Conservation (phyloP, 2,888 invertebrate genomes). For the Luperina nickerlii region DNA sequence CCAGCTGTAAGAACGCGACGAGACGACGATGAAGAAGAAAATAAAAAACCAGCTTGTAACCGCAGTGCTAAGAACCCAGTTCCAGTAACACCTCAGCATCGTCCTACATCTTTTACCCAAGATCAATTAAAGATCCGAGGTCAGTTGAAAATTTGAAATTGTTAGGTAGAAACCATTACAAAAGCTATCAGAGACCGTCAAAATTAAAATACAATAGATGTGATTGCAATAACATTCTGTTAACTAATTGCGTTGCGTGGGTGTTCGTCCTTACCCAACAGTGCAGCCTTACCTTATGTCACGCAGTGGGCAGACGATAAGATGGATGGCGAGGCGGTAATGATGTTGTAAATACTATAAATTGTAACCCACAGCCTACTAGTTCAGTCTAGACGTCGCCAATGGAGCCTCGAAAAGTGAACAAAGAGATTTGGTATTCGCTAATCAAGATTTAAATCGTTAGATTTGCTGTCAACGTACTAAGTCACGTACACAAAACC, state of each 20-base stretch:
- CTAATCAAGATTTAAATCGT: not conserved
- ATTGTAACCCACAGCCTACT: conserved; percentile 20
- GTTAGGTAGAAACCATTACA: not conserved
- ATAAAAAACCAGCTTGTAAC: not conserved
- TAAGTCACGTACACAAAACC: too few species aligned
- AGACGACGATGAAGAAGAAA: not conserved
- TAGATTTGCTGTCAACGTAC: not conserved
- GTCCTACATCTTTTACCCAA: not conserved
- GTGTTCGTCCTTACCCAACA: conserved; percentile 54
- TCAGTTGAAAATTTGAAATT: not conserved
- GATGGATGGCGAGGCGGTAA: conserved; percentile 48
- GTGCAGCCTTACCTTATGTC: conserved; percentile 24
- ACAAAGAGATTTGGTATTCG: not conserved
- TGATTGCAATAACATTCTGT: conserved; percentile 49
- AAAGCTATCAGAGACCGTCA: conserved; percentile 6
- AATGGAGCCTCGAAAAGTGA: not conserved
- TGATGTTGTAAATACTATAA: conserved; percentile 39
- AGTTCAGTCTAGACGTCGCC: not conserved
- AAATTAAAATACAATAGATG: conserved; percentile 62
- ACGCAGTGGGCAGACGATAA: conserved; percentile 54
- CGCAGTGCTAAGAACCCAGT: not conserved
- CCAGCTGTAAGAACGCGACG: not conserved
- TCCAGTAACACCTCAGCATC: not conserved
- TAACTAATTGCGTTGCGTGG: conserved; percentile 44
- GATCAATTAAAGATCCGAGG: not conserved